phyloP scores from a whole-genome alignment of 1,140 invertebrate genomes.

The Paramacrobiotus metropolitanus region DNA sequence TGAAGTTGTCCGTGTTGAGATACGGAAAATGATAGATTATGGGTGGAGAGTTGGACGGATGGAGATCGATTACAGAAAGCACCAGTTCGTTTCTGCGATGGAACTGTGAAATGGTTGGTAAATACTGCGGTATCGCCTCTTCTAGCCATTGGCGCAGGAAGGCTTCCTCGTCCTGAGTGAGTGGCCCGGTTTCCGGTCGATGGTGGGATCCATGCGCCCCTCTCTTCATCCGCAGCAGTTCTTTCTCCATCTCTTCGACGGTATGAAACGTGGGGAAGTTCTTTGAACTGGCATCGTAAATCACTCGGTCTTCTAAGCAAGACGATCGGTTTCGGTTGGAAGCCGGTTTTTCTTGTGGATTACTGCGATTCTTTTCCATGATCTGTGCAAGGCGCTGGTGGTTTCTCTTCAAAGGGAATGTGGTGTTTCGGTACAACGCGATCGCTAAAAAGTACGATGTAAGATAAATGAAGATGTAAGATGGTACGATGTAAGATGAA shows the following conservation, averaged over 20 bases:
- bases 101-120: not conserved
- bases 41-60: not conserved
- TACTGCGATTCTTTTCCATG: not conserved
- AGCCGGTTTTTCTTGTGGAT: not conserved
- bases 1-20: not conserved
- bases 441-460: not conserved
- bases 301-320: not conserved
- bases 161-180: no score
- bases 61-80: not conserved
- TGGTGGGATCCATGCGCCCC: not conserved
- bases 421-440: not conserved
- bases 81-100: not conserved
- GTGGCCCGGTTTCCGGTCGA: no score
- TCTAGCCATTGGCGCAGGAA: not conserved
- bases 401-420: not conserved
- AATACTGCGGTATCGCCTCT: not conserved
- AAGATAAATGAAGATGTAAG: not conserved
- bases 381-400: not conserved
- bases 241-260: not conserved
- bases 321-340: not conserved
- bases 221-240: not conserved
- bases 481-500: not conserved
- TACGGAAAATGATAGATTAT: not conserved
- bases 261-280: not conserved
- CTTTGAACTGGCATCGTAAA: not conserved